A percentile compares a stretch with the other conserved stretches of the same genome.
phyloP scores from a whole-genome alignment of 2,888 invertebrate genomes.

The Pollenia labialis region DNA sequence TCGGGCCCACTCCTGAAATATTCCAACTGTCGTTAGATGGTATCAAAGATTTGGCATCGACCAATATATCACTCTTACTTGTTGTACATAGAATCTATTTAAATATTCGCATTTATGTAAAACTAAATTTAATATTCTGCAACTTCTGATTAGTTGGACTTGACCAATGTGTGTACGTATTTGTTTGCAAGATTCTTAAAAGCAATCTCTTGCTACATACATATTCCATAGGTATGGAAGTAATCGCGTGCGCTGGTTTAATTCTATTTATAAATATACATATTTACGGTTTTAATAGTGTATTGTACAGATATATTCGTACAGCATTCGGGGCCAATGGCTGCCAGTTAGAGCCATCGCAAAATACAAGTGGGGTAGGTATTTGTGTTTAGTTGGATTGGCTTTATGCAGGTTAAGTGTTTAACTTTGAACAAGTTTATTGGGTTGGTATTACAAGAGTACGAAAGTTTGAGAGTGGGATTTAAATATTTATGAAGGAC shows the following conservation, averaged over 20 bases:
- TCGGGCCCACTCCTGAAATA: too few relatives aligned
- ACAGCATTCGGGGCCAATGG: constrained; percentile 13
- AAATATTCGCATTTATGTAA: too few relatives aligned
- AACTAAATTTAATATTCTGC: constrained; percentile 13
- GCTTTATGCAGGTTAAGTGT: constrained; percentile 39
- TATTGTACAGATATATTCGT: neutral
- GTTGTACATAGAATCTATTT: too few relatives aligned
- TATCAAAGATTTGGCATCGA: too few relatives aligned
- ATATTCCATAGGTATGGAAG: neutral
- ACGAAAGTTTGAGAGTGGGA: constrained; percentile 7
- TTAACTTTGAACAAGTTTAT: constrained; percentile 57
- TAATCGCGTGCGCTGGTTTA: neutral
- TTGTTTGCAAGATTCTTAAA: neutral
- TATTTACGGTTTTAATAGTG: too few relatives aligned
- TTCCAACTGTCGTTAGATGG: too few relatives aligned
- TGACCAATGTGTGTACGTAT: constrained; percentile 2
- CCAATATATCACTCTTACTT: too few relatives aligned
- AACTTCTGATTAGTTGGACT: constrained; percentile 8
- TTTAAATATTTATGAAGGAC: constrained; percentile 58
- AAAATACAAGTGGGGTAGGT: neutral
- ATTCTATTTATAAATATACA: too few relatives aligned
- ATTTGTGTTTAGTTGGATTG: constrained; percentile 23
- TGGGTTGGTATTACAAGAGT: constrained; percentile 11
- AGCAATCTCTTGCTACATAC: neutral
- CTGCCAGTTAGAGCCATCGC: neutral